Conservation (phyloP, 2,113 vertebrate species). For the Sceloporus tristichus region DNA sequence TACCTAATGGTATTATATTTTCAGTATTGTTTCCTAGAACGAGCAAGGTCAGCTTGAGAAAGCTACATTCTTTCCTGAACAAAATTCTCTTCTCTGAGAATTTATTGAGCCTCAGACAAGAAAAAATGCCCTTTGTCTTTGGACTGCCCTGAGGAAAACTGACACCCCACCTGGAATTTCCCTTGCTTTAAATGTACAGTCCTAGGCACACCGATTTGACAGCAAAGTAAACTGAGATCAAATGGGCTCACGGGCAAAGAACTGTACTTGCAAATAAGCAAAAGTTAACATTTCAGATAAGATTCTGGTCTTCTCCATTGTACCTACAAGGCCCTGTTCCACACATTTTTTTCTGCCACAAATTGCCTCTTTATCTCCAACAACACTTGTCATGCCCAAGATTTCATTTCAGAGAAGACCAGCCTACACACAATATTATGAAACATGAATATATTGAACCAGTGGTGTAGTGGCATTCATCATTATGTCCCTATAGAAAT, state of each 20-base stretch:
- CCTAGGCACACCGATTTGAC: not conserved
- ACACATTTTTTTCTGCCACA: not conserved
- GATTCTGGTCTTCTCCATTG: not conserved
- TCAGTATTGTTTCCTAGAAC: conserved; percentile 11
- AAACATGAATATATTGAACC: not conserved
- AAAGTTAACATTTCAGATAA: not conserved
- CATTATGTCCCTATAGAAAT: not conserved
- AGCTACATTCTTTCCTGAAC: no score
- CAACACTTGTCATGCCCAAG: not conserved
- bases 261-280: not conserved
- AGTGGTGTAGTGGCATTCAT: no score
- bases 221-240: not conserved
- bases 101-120: conserved; percentile 6
- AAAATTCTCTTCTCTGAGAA: not conserved
- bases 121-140: conserved; percentile 1
- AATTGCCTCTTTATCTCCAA: not conserved
- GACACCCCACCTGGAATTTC: not conserved
- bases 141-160: not conserved
- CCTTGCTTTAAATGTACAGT: not conserved
- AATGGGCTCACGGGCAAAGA: not conserved
- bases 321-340: not conserved
- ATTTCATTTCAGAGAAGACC: not conserved
- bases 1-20: not conserved
- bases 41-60: conserved; percentile 22
- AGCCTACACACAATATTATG: not conserved